Base-by-base conservation (phyloP, 1,140 invertebrate species). In the Nautilus pompilius region DNA sequence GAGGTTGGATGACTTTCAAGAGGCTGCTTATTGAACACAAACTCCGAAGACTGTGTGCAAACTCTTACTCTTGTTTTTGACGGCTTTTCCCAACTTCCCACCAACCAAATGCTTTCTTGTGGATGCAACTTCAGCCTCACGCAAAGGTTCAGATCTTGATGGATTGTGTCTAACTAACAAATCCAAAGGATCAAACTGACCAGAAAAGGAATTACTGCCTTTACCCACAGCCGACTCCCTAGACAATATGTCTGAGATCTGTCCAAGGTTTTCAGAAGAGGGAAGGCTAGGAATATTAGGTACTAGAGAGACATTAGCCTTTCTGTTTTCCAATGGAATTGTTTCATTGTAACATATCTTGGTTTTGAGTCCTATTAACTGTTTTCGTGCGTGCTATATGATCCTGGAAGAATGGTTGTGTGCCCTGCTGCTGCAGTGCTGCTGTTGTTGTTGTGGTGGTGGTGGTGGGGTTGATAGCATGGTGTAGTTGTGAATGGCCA, bases 191-290 rank as follows among this genome's bases (percentile, higher is more conserved):
- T 95, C 93, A 70, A 95, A 80, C 68, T 91, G 88, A 15, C 92
- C 92, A 5, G 92, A 93, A 65, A 93, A 85, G 4, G 92, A 92
- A 84, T 94, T 95, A 33, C 94, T 91, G 2, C 94, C 86, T 84
- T 91, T 90, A 73, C 91, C 76, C 64, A 69, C 68, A 62, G 89
- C 51, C 88, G 84, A 65, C 70, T 74, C 48, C 48, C 67, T 61
- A 59, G 87, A 63, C 30, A 46, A 60, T 8, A 36, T 8, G 13
- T 55, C 49, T 41, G 34, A 55, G 28, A 55, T 45, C 34, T 55
- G 51, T 45, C 49, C 49, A 53, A 28, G 26, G 15, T 53, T 22
- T 53, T 28, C 49, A 28, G 24, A 17, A 53, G 49, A 53, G 29
- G 29, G 22, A 28, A 33, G 53, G n/a, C 48, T n/a, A 45, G 30